Conservation (phyloP, 2,113 vertebrate species). For the Bos taurus region DNA sequence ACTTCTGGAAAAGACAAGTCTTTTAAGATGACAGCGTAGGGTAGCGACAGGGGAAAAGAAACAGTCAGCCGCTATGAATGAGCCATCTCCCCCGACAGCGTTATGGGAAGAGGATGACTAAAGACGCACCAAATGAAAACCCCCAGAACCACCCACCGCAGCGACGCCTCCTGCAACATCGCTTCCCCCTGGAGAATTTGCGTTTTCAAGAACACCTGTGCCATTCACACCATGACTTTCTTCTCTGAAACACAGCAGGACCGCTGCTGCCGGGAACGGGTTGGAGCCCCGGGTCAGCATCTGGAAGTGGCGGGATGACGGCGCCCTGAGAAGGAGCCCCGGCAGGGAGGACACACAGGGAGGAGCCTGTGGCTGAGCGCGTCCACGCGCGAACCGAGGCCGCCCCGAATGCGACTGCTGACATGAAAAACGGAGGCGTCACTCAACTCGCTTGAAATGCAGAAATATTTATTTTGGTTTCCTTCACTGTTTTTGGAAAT, state of each 20-base stretch:
- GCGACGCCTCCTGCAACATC: background rate
- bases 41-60: background rate
- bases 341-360: background rate
- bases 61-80: background rate
- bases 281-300: accelerated
- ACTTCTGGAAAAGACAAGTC: background rate
- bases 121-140: background rate
- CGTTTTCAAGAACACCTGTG: background rate
- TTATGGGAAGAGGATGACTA: background rate
- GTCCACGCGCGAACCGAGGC: background rate
- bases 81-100: background rate
- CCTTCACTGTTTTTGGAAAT: slow-evolving; percentile 87
- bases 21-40: background rate
- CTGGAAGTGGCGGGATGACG: background rate
- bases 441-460: slow-evolving; percentile 75
- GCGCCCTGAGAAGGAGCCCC: accelerated
- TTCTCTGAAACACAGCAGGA: background rate
- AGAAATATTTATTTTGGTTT: slow-evolving; percentile 89
- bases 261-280: background rate
- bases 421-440: slow-evolving; percentile 40
- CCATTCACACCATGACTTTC: background rate
- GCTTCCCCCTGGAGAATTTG: background rate
- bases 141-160: background rate
- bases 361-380: no score
- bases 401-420: accelerated